Base-by-base conservation (phyloP, 1,140 invertebrate species). In the Stenopsyche tienmushanensis region DNA sequence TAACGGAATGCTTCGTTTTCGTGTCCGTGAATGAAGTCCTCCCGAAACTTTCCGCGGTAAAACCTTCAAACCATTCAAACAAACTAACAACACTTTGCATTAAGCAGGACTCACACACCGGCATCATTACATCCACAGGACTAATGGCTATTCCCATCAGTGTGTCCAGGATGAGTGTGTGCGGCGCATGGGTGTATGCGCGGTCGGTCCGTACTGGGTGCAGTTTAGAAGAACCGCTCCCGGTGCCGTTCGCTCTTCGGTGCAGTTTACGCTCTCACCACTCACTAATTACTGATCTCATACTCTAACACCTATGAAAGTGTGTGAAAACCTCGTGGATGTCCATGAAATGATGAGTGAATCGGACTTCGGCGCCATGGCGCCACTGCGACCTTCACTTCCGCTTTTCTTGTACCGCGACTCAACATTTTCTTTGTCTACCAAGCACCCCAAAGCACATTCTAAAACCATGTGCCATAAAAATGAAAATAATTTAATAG, bases 71-170 rank as follows among this genome's bases (percentile, higher is more conserved):
- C 34, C 20, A 17, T 34, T 41, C 21, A 9, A 54, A 54, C 29
- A n/a, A 21, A n/a, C 13, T 15, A 17, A 20, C 15, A 13, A 57
- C 53, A 41, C 53, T 53, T 53, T 53, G 50, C 50, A 53, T 53
- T 53, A 53, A 53, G 20, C 10, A 23, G 10, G 23, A 13, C 18
- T 29, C n/a, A 25, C 25, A 34, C 29, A 57, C 53, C 20, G 10
- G 23, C 53, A 41, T 7, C 34, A 57, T 25, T 41, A 34, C 8
- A 18, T 7, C 44, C n/a, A n/a, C n/a, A 34, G 41, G 41, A 58
- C 55, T 58, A 58, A 58, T 58, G 44, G 55, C 42, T 58, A 44
- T 45, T 39, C 52, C 41, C 55, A 58, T 58, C 55, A 58, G 55
- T 58, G 55, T 58, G 41, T 34, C 21, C 20, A 41, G 41, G 17